Evolutionary conservation across 2,797 vertebrate species (phyloP).

Genomic region (Protonibea diacanthus): DNA sequence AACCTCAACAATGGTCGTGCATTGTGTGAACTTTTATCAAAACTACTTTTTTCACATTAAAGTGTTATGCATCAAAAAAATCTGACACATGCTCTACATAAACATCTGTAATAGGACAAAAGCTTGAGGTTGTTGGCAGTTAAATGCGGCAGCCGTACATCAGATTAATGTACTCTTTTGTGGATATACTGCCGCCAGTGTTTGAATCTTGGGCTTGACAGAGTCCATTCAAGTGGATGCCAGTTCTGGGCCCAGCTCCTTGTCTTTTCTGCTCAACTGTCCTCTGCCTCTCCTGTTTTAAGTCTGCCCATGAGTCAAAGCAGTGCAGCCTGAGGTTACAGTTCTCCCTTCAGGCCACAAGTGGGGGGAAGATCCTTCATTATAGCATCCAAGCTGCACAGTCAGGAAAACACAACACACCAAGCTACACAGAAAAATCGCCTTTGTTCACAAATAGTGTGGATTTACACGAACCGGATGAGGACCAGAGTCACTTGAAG

Average conservation of each 20-base stretch:
- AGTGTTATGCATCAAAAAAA: neutral
- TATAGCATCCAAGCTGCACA: neutral
- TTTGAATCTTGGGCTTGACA: constrained; percentile 22
- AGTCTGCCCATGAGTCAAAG: constrained; percentile 52
- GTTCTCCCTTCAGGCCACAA: constrained; percentile 62
- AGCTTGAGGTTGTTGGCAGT: neutral
- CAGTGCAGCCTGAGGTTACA: constrained; percentile 56
- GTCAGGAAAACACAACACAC: neutral
- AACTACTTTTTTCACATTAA: neutral
- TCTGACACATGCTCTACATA: neutral
- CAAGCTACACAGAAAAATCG: neutral
- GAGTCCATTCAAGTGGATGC: constrained; percentile 37
- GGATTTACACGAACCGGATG: neutral
- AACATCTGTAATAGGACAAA: neutral
- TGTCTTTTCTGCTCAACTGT: neutral
- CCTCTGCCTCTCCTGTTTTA: neutral
- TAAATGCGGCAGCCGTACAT: constrained; percentile 45
- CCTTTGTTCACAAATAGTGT: neutral
- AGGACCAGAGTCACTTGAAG: neutral
- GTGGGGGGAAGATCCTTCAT: constrained; percentile 41
- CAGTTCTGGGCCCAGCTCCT: neutral
- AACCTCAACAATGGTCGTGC: neutral
- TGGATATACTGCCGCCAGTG: constrained; percentile 31
- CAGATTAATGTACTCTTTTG: constrained; percentile 30
- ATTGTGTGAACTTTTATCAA: neutral